These are phyloP conservation scores for Anoplophora glabripennis DNA, from an alignment of 1,140 invertebrate species.

Conservation along the genomic window DNA sequence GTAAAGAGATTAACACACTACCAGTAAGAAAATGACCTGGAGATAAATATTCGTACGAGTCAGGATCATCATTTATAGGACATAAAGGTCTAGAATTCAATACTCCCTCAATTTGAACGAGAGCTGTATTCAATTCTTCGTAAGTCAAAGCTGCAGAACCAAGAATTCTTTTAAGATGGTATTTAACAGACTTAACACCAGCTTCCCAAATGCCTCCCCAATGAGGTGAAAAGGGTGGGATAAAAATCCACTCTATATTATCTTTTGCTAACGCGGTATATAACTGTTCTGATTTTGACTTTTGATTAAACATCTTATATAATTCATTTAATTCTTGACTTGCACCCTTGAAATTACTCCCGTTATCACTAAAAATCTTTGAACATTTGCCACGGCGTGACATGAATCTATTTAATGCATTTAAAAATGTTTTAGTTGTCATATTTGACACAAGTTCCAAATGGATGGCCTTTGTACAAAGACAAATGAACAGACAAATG, in stretches of 20 bases:
- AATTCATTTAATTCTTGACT: conserved; percentile 15
- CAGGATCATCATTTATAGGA: conserved; percentile 27
- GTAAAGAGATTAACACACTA: conserved; percentile 21
- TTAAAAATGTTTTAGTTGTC: conserved; percentile 28
- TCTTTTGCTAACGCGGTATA: not conserved
- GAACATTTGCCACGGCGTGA: conserved; percentile 32
- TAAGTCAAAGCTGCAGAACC: conserved; percentile 30
- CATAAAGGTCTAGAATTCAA: conserved; percentile 39
- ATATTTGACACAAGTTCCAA: conserved; percentile 27
- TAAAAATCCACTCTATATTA: conserved; percentile 25
- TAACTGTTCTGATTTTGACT: too few relatives aligned
- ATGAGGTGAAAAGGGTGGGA: conserved; percentile 32
- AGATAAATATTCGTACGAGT: conserved; percentile 24
- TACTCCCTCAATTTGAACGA: conserved; percentile 37
- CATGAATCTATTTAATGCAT: conserved; percentile 38
- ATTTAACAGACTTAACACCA: conserved; percentile 40
- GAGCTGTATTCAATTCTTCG: conserved; percentile 34
- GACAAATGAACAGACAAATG: conserved; percentile 28
- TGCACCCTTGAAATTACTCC: conserved; percentile 18
- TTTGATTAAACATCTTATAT: conserved; percentile 1
- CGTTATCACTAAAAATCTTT: conserved; percentile 30
- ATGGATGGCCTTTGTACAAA: conserved; percentile 14
- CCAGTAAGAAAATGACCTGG: conserved; percentile 39
- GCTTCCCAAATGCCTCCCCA: conserved; percentile 45
- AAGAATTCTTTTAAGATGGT: conserved; percentile 33